Base-by-base conservation (phyloP, 2,888 invertebrate genomes). In the Aleiodes alternator region DNA sequence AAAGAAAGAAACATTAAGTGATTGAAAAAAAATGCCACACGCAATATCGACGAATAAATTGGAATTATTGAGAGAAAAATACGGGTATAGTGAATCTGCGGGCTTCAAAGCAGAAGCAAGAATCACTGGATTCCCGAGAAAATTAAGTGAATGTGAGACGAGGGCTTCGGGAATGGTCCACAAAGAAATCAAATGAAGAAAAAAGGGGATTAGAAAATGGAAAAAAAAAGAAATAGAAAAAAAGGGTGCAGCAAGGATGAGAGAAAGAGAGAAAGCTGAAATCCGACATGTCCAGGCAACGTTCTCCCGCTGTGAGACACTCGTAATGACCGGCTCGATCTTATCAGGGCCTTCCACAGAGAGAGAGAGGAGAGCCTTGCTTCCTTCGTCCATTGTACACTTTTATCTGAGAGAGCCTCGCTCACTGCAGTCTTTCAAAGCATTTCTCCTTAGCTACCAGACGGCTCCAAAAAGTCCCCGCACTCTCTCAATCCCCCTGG, bases 301-400 rank as follows among this genome's bases (percentile, higher is more conserved):
- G 83, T 84, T 83, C 83, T 23, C 86, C 85, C 80, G 85, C 85
- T 86, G 86, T 76, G 86, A 86, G 85, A 86, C 85, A 85, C 84
- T 85, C 84, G 85, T 86, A 86, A 86, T 86, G 86, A 86, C 85
- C 86, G 83, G 81, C 81, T 84, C 84, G 86, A 86, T 86, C 85
- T 86, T 85, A 86, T 86, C 86, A 85, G 43, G 80, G 79, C 16
- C 61, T 31, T 57, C 57, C 78, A 23, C 23, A 1, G 1, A 23
- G 23, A 23, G 23, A 23, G 79, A n/a, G 78, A 78, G 77, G 77
- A 76, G 73, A 68, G 72, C 78, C 79, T 23, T 76, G 79, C 80
- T 79, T 82, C 82, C 82, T 82, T 82, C 80, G 82, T 23, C 84
- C 84, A 85, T 85, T 85, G 86, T 85, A 82, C 83, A 82, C 84